Evolutionary conservation across 2,113 vertebrate genomes (phyloP).

Genomic region (Carassius carassius): DNA sequence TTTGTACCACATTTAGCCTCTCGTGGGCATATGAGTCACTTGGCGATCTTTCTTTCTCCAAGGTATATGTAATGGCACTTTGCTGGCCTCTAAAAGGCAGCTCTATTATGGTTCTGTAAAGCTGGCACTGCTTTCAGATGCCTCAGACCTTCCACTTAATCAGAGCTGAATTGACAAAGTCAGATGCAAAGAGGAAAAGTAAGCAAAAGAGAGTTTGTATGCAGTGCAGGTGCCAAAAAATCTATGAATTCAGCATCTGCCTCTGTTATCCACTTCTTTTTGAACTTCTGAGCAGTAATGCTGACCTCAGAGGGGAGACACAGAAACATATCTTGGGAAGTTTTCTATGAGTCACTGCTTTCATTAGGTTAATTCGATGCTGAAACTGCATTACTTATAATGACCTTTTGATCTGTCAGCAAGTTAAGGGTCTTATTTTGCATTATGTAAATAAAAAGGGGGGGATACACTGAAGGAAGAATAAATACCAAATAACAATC

Average conservation of each 20-base stretch:
- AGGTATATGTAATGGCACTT: neutral
- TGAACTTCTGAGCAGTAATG: slow-evolving; percentile 22
- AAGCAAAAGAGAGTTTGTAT: neutral
- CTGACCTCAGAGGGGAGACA: slow-evolving; percentile 19
- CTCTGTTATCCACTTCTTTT: neutral
- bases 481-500: neutral
- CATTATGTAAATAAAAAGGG: neutral
- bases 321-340: slow-evolving; percentile 51
- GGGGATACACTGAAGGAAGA: neutral
- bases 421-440: slow-evolving; percentile 1
- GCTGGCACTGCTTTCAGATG: neutral
- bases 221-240: slow-evolving; percentile 13
- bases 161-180: slow-evolving; percentile 8
- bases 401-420: slow-evolving; percentile 34
- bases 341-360: slow-evolving; percentile 42
- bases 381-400: slow-evolving; percentile 44
- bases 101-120: slow-evolving; percentile 3
- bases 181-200: slow-evolving; percentile 6
- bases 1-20: slow-evolving; percentile 6
- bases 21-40: slow-evolving; percentile 8
- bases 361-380: slow-evolving; percentile 39
- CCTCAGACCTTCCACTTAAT: slow-evolving; percentile 23
- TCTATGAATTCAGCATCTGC: neutral
- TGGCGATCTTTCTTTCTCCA: neutral
- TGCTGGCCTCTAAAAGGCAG: neutral